Evolutionary conservation across 2,888 invertebrate genomes (phyloP), one percentile per base, ranked within the genome.

Genomic region (Dioctria rufipes): DNA sequence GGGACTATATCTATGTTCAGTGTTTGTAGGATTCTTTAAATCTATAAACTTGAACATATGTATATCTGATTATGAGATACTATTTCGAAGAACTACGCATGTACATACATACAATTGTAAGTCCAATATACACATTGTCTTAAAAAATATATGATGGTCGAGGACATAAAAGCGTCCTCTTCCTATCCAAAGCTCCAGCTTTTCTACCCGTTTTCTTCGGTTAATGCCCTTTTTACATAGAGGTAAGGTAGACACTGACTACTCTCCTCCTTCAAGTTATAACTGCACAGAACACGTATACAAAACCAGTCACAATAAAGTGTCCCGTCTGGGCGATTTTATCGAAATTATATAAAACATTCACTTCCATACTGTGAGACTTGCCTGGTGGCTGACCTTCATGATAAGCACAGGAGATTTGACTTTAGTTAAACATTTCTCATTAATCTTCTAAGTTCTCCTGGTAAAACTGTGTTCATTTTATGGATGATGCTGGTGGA

Each of bases 311-410:
- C 69, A 51, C 51, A 69, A 51, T 69, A 69, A 69, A 69, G 37
- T 69, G 49, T 51, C 51, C 51, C 69, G 69, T 69, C 69, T 69
- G 69, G 69, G 69, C 69, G 69, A 69, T 69, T 69, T 51, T 69
- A 69, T 69, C 69, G 69, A 69, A 69, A 51, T 49, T 69, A 69
- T 69, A 69, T 51, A 69, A 69, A 69, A 49, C 69, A 69, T 69
- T 51, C 49, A 69, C 51, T 69, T 69, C 39, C 54, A 69, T 51
- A 69, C 49, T 25, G 25, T 25, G 25, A 25, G 25, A 25, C 37
- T 51, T 39, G 69, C 69, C 51, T 37, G 69, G 69, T 69, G 69
- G 69, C 69, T 51, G 69, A 69, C 69, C 69, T 69, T 69, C 69
- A 69, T 51, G 69, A 69, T 69, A 69, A 69, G 69, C 46, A 43